phyloP scores from a whole-genome alignment of 2,113 vertebrate species.

The Ceyx margarethae region DNA sequence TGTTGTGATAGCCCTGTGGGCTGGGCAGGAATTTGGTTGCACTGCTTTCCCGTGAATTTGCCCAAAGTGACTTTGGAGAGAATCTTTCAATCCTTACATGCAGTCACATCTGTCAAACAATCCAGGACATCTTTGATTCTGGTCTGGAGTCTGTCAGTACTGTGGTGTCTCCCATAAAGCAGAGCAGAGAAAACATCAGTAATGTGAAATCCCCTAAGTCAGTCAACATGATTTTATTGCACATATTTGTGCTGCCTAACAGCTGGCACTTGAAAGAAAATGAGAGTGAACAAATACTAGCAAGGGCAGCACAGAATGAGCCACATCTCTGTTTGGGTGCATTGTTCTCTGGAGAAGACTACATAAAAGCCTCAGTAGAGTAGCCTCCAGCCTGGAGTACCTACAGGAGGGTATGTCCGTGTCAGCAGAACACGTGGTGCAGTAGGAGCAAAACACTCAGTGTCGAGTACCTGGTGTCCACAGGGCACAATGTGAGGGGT shows the following conservation, averaged over 20 bases:
- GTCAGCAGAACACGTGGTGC: neutral
- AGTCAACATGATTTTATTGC: neutral
- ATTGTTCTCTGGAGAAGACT: neutral
- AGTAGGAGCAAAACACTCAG: fast-evolving
- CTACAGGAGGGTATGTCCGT: fast-evolving
- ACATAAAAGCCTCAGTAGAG: neutral
- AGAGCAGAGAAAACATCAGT: neutral
- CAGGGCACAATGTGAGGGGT: fast-evolving
- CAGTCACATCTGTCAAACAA: neutral
- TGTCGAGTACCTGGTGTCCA: fast-evolving
- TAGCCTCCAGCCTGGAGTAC: neutral
- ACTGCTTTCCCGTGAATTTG: neutral
- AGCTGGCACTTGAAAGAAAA: neutral
- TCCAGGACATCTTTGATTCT: neutral
- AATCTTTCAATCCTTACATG: neutral
- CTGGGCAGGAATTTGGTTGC: neutral
- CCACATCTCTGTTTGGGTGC: neutral
- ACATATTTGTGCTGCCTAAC: neutral
- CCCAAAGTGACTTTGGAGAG: neutral
- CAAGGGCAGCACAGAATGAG: neutral
- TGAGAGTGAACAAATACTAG: neutral
- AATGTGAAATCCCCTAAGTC: neutral
- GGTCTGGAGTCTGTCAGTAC: neutral
- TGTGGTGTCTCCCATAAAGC: neutral
- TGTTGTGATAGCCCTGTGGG: fast-evolving